Base-by-base conservation (phyloP, 2,113 vertebrate species). In the Thalassoma bifasciatum region DNA sequence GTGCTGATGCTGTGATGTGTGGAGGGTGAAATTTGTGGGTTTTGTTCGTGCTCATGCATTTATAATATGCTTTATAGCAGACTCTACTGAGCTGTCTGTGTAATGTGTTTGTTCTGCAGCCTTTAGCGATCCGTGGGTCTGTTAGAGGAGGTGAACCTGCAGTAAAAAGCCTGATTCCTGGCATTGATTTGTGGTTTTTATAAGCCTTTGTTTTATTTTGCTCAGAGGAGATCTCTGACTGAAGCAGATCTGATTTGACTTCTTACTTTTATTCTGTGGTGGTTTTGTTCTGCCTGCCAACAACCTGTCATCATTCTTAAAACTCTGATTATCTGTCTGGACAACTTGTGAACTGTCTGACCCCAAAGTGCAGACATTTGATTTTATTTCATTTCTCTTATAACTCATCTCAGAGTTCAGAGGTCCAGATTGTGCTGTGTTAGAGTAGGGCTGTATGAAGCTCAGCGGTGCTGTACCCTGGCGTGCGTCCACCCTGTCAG, bases 381-480 rank as follows among this genome's bases (percentile, higher is more conserved):
- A 17, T 17, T 46, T 46, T 1, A 46, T 46, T 16, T 17, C 14
- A 46, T 46, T 46, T 46, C 36, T 10, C 30, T 10, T 12, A 6
- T 12, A 40, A 12, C 50, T 44, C 13, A 24, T 38, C 1, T 2
- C 36, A 8, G 40, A 19, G 46, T 49, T 47, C 62, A 60, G 50
- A 5, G 49, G 65, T 54, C 63, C 61, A 77, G 76, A 69, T 74
- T 79, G 84, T 75, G 49, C 36, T 44, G 60, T 26, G 50, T 72
- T 24, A 7, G 47, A 24, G 67, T 40, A 10, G 58, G 54, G 63
- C 36, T 72, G 61, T 37, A 16, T 60, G 72, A 26, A 60, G 67
- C 80, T 59, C 68, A 80, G 82, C 81, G 30, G 79, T 61, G 75
- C 38, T 77, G 75, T 66, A 47, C 66, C 53, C 74, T 84, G 84